Evolutionary conservation across 2,797 vertebrate genomes (phyloP).

Genomic region (Periparus ater): DNA sequence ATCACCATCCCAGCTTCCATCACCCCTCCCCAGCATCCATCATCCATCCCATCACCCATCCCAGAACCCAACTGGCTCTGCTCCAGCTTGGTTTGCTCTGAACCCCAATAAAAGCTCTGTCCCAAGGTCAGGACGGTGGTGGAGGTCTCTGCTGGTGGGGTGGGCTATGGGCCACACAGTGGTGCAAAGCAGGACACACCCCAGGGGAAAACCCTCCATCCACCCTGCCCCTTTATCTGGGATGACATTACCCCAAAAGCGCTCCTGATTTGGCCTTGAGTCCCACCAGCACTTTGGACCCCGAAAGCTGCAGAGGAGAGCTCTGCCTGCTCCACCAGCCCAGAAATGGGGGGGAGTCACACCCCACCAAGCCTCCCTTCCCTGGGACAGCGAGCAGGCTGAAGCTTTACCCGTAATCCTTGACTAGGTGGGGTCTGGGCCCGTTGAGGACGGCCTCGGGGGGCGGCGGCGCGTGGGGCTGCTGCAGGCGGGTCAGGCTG

Average conservation of each 20-base stretch:
- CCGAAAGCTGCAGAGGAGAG: fast-evolving
- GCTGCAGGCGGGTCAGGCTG: conserved; percentile 84
- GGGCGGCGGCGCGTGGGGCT: conserved; percentile 75
- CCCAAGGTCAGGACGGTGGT: too few species aligned
- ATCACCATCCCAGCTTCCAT: too few species aligned
- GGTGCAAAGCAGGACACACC: background rate
- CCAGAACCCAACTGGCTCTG: fast-evolving
- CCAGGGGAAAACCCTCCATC: background rate
- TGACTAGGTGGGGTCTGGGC: conserved; percentile 84
- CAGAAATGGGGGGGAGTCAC: background rate
- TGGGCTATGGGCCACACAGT: fast-evolving
- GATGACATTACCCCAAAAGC: background rate
- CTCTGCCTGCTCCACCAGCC: background rate
- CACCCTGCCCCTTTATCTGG: background rate
- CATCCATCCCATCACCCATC: background rate
- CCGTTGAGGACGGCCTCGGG: conserved; percentile 85
- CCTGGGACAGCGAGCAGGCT: background rate
- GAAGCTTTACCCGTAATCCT: conserved; percentile 83
- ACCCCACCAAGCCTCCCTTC: too few species aligned
- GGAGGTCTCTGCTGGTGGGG: too few species aligned
- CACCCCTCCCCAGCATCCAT: too few species aligned
- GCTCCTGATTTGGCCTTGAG: fast-evolving
- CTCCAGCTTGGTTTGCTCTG: background rate
- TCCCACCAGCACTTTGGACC: fast-evolving
- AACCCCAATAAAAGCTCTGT: fast-evolving